Conservation (phyloP, 2,888 invertebrate genomes). For the Microctonus brassicae region DNA sequence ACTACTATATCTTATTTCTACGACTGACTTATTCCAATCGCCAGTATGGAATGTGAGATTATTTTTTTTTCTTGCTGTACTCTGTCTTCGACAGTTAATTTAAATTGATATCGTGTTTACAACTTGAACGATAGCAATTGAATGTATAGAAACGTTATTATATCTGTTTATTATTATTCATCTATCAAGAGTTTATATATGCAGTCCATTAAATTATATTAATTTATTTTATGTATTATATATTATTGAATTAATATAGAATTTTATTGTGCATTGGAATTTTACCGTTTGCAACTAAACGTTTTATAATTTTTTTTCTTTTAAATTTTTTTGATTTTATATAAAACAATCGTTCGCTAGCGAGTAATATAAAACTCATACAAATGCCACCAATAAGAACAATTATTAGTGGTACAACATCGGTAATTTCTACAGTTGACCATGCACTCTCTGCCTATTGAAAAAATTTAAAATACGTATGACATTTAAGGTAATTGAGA, state of each 20-base stretch:
- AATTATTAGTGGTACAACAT: constrained; percentile 57
- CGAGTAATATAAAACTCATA: constrained; percentile 46
- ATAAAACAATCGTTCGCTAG: constrained; percentile 44
- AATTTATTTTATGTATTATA: not conserved
- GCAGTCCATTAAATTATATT: not conserved
- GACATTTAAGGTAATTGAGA: no score
- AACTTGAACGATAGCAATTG: not conserved
- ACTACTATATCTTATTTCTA: not conserved
- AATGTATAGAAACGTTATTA: not conserved
- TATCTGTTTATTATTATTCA: not conserved
- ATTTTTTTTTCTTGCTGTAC: not conserved
- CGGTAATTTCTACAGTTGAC: constrained; percentile 58
- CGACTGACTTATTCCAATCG: not conserved
- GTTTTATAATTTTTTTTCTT: not conserved
- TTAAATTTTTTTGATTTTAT: constrained; percentile 12
- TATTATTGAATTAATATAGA: not conserved
- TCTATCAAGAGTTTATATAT: not conserved
- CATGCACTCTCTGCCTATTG: constrained; percentile 47
- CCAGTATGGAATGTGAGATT: not conserved
- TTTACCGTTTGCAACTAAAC: constrained; percentile 23
- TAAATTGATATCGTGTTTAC: not conserved
- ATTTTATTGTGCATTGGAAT: not conserved
- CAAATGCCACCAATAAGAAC: constrained; percentile 50
- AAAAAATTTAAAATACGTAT: not conserved
- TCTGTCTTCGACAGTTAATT: not conserved